Base-by-base conservation (phyloP, 2,888 invertebrate genomes). In the Colletes collaris region DNA sequence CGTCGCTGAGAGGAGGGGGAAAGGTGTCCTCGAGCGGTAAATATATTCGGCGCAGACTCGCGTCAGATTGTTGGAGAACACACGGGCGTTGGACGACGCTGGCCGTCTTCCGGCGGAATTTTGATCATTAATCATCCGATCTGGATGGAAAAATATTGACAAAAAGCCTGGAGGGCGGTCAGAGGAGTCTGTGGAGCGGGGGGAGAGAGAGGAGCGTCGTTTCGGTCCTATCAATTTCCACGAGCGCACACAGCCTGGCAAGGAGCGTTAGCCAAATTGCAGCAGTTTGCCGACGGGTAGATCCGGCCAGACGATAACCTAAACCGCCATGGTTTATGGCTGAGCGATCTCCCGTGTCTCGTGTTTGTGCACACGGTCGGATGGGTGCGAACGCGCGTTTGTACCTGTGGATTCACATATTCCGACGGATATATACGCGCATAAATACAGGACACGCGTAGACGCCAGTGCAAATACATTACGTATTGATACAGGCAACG, bases 261-360 rank as follows among this genome's bases (percentile, higher is more conserved):
- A 87, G 83, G 79, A 81, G 72, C 86, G 85, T 81, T 88, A 88
- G 87, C 88, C 88, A 90, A 90, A 91, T 91, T 90, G 90, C 89
- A 88, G 90, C 86, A 89, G 87, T 89, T 89, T 85, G 87, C 87
- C 88, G 87, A 88, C 87, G 89, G 90, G 87, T 81, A 91, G 90
- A 91, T 91, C 87, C 89, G 88, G 84, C 87, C 76, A 86, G 87
- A 84, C 89, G 91, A 91, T 91, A 91, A 91, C 89, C 89, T 86
- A 90, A 90, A 91, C 90, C 90, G 81, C 88, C 82, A 89, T 91
- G 90, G 91, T 91, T 91, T 91, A 91, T 91, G 89, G 88, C 85
- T 86, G 88, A 86, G 86, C 87, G 89, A 88, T 86, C 87, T 84
- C 87, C 87, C 81, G 78, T 79, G 79, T 71, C 76, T 74, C 75